A percentile compares a stretch with the other conserved stretches of the same genome.
Evolutionary conservation across 2,888 invertebrate genomes (phyloP).

Genomic region (Ochlodes sylvanus): DNA sequence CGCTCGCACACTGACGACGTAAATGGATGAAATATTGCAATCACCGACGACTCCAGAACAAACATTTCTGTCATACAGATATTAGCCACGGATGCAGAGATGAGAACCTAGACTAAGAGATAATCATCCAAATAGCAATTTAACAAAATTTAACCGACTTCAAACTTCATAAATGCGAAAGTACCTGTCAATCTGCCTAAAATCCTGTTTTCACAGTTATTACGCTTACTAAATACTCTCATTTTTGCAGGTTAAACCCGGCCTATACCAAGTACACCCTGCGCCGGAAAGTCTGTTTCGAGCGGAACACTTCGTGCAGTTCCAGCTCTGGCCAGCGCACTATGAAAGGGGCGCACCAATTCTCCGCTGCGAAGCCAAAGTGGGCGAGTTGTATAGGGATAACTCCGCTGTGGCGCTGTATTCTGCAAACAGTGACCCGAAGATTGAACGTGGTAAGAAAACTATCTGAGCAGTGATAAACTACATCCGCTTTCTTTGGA

Average conservation of each 20-base stretch:
- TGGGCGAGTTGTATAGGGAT: constrained; percentile 86
- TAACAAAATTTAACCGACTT: too few species aligned
- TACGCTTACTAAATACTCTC: background rate
- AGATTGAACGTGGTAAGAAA: constrained; percentile 88
- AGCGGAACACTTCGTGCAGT: constrained; percentile 86
- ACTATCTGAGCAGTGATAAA: background rate
- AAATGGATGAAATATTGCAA: too few species aligned
- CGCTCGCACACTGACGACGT: too few species aligned
- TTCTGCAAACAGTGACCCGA: constrained; percentile 87
- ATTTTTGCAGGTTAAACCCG: constrained; percentile 69
- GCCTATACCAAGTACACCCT: constrained; percentile 71
- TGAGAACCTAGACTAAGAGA: too few species aligned
- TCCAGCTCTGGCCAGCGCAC: constrained; percentile 86
- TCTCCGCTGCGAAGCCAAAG: constrained; percentile 87
- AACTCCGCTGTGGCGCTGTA: constrained; percentile 86
- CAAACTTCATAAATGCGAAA: too few species aligned
- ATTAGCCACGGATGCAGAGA: too few species aligned
- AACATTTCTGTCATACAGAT: too few species aligned
- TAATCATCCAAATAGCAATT: too few species aligned
- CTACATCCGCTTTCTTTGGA: too few species aligned
- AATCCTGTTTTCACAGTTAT: too few species aligned
- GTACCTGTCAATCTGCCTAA: too few species aligned
- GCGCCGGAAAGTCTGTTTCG: constrained; percentile 82
- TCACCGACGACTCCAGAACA: too few species aligned
- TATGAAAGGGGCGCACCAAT: constrained; percentile 87